A percentile compares a stretch with the other conserved stretches of the same genome.
phyloP scores from a whole-genome alignment of 2,113 vertebrate genomes.

The Callithrix jacchus region DNA sequence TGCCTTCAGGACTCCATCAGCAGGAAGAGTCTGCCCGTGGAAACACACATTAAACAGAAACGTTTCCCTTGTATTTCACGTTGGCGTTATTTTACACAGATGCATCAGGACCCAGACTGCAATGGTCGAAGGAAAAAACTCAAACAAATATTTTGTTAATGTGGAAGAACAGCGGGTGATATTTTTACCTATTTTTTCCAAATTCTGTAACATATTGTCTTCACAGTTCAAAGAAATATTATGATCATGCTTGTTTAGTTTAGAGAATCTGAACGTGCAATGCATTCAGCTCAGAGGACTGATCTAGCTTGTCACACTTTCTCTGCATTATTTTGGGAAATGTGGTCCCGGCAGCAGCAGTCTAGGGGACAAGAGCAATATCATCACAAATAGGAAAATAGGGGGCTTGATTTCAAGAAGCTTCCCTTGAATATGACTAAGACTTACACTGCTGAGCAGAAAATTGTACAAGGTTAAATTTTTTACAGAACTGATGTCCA shows the following conservation, averaged over 20 bases:
- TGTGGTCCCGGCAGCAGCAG: background rate
- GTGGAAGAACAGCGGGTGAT: background rate
- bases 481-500: background rate
- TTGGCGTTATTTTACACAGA: background rate
- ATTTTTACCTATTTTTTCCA: background rate
- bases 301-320: too few relatives aligned
- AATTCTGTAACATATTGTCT: background rate
- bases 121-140: background rate
- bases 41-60: background rate
- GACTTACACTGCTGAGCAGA: background rate
- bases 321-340: background rate
- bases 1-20: background rate
- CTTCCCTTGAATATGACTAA: accelerated
- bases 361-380: background rate
- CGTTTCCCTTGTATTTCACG: background rate
- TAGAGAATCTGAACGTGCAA: background rate
- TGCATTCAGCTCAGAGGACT: accelerated
- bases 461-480: background rate
- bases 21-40: background rate
- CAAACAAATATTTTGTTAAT: background rate
- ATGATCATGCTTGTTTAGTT: background rate
- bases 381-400: background rate
- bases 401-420: accelerated
- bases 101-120: background rate
- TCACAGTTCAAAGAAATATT: background rate